phyloP scores from a whole-genome alignment of 2,797 vertebrate species.

The Pogonophryne albipinna region DNA sequence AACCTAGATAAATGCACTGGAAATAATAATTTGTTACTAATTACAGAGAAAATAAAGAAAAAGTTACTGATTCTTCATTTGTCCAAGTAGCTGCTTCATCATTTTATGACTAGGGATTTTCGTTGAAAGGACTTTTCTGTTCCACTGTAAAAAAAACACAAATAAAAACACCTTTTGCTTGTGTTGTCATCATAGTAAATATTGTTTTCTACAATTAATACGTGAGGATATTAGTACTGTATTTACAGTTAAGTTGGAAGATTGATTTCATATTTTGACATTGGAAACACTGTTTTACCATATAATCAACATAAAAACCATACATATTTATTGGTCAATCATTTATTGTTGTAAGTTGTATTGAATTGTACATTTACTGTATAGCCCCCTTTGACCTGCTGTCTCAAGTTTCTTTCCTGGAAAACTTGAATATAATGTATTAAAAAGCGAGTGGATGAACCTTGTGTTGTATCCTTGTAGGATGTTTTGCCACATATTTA shows the following conservation, averaged over 20 bases:
- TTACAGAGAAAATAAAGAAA: neutral
- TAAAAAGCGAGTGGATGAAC: neutral
- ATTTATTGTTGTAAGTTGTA: neutral
- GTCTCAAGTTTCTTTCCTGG: neutral
- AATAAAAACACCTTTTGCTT: no score
- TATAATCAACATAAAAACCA: no score
- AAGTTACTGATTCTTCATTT: neutral
- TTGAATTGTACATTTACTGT: neutral
- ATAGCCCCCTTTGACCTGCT: neutral
- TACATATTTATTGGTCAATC: neutral
- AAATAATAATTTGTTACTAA: neutral
- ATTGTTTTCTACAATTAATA: no score
- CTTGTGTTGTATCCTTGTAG: neutral
- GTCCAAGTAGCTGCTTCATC: neutral
- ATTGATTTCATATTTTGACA: no score
- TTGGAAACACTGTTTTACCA: no score
- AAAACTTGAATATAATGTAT: neutral
- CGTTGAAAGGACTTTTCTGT: no score
- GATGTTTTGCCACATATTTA: constrained; percentile 10
- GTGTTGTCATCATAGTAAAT: no score
- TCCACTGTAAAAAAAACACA: no score
- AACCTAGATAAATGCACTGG: neutral
- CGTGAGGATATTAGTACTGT: no score
- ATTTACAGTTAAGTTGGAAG: no score
- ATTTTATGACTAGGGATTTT: neutral